phyloP scores from a whole-genome alignment of 2,797 vertebrate species.

The Etheostoma perlongum region DNA sequence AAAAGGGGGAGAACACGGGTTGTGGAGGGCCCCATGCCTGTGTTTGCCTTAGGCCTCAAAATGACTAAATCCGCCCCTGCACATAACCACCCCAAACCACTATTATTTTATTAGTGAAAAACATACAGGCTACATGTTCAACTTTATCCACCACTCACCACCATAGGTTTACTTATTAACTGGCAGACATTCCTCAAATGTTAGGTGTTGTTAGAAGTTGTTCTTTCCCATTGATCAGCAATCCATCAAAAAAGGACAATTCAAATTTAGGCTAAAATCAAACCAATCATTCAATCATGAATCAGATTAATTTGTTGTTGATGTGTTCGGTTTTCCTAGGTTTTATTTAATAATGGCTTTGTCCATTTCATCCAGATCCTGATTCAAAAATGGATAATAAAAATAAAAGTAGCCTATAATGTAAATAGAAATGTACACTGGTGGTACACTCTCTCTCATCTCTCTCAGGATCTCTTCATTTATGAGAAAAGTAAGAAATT shows the following conservation, averaged over 20 bases:
- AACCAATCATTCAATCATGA: not conserved
- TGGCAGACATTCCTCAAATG: slow-evolving; percentile 23
- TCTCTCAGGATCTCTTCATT: not conserved
- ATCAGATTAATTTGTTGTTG: not conserved
- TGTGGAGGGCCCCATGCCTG: too few relatives aligned
- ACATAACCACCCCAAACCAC: not conserved
- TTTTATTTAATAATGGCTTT: too few relatives aligned
- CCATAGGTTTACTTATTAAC: slow-evolving; percentile 40
- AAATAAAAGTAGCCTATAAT: too few relatives aligned
- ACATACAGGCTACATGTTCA: not conserved
- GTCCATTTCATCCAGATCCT: too few relatives aligned
- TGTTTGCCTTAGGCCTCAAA: too few relatives aligned
- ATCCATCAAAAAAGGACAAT: not conserved
- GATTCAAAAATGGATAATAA: too few relatives aligned
- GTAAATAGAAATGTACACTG: not conserved
- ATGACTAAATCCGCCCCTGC: too few relatives aligned
- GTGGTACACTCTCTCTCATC: too few relatives aligned
- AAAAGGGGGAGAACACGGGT: too few relatives aligned
- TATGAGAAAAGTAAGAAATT: not conserved
- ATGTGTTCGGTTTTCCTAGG: not conserved
- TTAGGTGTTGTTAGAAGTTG: not conserved
- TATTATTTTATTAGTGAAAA: not conserved
- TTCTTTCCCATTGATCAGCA: not conserved
- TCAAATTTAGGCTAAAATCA: not conserved
- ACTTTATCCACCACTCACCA: not conserved